phyloP scores from a whole-genome alignment of 2,797 vertebrate genomes.

The Chelmon rostratus region DNA sequence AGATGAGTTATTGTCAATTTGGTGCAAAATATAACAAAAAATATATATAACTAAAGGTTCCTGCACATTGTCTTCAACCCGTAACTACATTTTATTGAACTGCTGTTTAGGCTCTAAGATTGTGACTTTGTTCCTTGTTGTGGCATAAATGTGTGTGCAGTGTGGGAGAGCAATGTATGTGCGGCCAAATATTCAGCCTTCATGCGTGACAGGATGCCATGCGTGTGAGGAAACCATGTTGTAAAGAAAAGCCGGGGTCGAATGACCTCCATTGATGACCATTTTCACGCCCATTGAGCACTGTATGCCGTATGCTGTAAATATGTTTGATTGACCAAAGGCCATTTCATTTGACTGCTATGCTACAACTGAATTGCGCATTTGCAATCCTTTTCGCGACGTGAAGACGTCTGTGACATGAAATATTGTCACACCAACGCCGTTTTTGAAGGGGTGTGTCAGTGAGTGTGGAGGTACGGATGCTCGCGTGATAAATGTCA shows the following conservation, averaged over 20 bases:
- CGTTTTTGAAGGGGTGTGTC: slow-evolving; percentile 4
- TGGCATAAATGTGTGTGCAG: neutral
- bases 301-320: too few species aligned
- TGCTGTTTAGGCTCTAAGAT: neutral
- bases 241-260: neutral
- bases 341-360: slow-evolving; percentile 1
- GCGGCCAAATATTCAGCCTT: neutral
- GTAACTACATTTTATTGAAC: neutral
- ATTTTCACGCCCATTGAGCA: neutral
- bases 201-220: neutral
- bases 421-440: slow-evolving; percentile 17
- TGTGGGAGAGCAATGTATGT: too few species aligned
- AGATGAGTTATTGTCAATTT: neutral
- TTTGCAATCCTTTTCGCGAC: neutral
- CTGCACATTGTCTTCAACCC: neutral
- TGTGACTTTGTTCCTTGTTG: neutral
- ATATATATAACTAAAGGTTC: too few species aligned
- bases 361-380: neutral
- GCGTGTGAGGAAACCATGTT: neutral
- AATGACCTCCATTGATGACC: neutral
- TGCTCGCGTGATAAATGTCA: slow-evolving; percentile 48
- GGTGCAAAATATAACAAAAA: too few species aligned
- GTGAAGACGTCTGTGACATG: neutral
- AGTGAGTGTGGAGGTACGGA: slow-evolving; percentile 32
- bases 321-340: neutral